Evolutionary conservation across 2,797 vertebrate species (phyloP).

Genomic region (Florisuga fusca): DNA sequence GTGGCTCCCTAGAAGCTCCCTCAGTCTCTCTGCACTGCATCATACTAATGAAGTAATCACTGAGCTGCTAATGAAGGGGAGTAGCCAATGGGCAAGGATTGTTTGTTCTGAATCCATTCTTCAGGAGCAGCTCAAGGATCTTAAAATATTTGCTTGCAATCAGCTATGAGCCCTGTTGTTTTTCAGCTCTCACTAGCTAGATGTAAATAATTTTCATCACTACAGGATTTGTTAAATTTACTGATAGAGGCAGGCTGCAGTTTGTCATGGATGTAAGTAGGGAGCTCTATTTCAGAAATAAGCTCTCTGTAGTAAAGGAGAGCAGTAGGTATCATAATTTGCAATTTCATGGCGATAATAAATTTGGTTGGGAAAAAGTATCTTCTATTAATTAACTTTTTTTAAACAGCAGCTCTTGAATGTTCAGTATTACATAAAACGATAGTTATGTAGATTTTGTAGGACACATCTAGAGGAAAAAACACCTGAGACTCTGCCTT

Average conservation of each 20-base stretch:
- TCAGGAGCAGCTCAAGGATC: background rate
- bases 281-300: background rate
- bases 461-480: background rate
- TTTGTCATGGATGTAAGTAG: background rate
- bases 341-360: background rate
- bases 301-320: background rate
- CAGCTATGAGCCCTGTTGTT: background rate
- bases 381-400: background rate
- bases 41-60: slow-evolving; percentile 56
- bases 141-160: slow-evolving; percentile 58
- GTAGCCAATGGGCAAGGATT: slow-evolving; percentile 34
- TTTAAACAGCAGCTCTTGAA: background rate
- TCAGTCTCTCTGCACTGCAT: background rate
- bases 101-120: slow-evolving; percentile 42
- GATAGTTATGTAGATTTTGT: background rate
- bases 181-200: slow-evolving; percentile 1
- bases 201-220: background rate
- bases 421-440: background rate
- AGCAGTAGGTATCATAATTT: background rate
- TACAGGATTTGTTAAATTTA: background rate
- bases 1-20: background rate
- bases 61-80: slow-evolving; percentile 48
- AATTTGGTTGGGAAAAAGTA: background rate
- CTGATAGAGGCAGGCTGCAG: background rate
- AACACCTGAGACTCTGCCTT: background rate